phyloP scores from a whole-genome alignment of 1,140 invertebrate species.

The Homarus americanus region DNA sequence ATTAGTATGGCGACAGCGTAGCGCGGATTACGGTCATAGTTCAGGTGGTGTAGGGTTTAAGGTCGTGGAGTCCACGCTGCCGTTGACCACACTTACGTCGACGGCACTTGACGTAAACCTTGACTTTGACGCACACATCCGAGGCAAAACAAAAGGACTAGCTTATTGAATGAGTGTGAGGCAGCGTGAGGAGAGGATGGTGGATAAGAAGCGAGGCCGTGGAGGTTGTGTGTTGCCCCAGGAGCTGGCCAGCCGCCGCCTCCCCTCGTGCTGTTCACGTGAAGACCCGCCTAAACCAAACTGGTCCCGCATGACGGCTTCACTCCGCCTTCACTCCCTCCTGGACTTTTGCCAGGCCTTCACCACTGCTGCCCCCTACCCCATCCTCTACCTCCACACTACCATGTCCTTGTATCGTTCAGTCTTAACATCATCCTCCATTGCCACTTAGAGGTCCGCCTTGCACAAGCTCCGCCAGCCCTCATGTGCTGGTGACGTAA shows the following conservation, averaged over 20 bases:
- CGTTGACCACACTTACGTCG: not conserved
- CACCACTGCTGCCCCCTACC: not conserved
- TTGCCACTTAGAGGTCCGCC: not conserved
- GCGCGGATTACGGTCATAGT: not conserved
- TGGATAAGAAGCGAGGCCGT: not conserved
- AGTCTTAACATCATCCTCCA: not conserved
- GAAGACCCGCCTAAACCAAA: slow-evolving; percentile 20
- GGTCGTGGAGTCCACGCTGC: not conserved
- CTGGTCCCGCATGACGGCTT: not conserved
- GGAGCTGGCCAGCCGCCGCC: not conserved
- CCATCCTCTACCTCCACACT: not conserved
- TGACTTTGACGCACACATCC: not conserved
- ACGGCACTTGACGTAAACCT: too few species aligned
- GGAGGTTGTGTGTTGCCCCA: not conserved
- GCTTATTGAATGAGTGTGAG: not conserved
- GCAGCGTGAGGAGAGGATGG: slow-evolving; percentile 22
- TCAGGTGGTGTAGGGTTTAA: not conserved
- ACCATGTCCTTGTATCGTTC: not conserved
- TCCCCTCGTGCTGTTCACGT: slow-evolving; percentile 49
- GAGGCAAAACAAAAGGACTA: too few species aligned
- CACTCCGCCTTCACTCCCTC: not conserved
- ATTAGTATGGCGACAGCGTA: not conserved
- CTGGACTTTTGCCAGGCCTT: not conserved
- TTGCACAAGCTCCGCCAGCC: not conserved
- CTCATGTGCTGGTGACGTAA: too few species aligned